Base-by-base conservation (phyloP, 2,113 vertebrate genomes). In the Phoxinus phoxinus region DNA sequence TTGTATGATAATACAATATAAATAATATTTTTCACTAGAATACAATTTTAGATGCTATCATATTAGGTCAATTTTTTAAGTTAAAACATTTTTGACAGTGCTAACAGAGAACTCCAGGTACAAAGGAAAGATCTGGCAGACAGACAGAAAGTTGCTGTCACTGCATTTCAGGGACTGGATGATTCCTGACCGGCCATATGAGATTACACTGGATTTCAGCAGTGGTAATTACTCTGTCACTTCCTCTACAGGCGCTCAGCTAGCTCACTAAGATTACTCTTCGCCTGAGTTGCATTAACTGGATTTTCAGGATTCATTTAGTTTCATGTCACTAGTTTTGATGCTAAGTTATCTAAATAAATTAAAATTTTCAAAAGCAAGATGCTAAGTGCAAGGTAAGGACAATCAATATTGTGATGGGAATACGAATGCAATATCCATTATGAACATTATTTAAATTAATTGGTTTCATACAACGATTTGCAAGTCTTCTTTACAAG, bases 41-140 rank as follows among this genome's bases (percentile, higher is more conserved):
- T 5, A 30, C 30, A 3, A 32, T 32, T 35, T 8, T 35, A 69
- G 30, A 69, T 35, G 35, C 67, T 41, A 11, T 21, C 19, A 21
- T 21, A 21, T 71, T 9, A 41, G 37, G 19, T 5, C 35, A 37
- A 4, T 23, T 5, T 71, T 71, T 41, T 23, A 56, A 2, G 53
- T 21, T 56, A 37, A 71, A 23, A 71, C 30, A 9, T 69, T 67
- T 69, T 17, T 69, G 88, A 90, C 92, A 93, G 88, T 89, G 86
- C 83, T 78, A 74, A 87, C 80, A 87, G 51, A 41, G 21, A 78
- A 2, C 12, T 37, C 21, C 53, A 41, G 76, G 81, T 59, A 6
- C 3, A 25, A 72, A 12, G 35, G 21, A 37, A 11, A 9, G 11
- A n/a, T 41, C 5, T 72, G 67, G 19, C 81, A 61, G n/a, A 35